Percentiles rank a stretch among this genome's conserved stretches.
Conservation (phyloP, 53 echinoderm and acorn worm species). For the Holothuria scabra region DNA sequence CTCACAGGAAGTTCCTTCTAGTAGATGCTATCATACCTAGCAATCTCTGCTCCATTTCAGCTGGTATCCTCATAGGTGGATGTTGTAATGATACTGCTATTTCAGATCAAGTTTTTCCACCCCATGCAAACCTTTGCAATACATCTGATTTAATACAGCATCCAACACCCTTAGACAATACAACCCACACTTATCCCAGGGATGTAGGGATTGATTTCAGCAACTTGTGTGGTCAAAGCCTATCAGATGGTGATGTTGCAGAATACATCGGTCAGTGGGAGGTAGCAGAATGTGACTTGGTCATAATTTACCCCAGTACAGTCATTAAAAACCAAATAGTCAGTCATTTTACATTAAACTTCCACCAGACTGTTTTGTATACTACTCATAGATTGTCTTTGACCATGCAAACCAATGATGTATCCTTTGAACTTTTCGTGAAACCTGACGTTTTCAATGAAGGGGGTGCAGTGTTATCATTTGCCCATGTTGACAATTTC, state of each 20-base stretch:
- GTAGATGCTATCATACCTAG: constrained; percentile 65
- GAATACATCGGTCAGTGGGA: constrained; percentile 69
- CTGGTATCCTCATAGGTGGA: constrained; percentile 79
- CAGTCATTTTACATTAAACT: constrained; percentile 62
- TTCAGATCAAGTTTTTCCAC: background rate
- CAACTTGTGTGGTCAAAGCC: background rate
- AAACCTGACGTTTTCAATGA: constrained; percentile 30
- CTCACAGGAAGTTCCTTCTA: constrained; percentile 69
- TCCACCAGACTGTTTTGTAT: constrained; percentile 64
- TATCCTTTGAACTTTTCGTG: constrained; percentile 74
- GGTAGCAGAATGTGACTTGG: constrained; percentile 65
- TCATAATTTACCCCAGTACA: constrained; percentile 69
- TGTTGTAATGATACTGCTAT: constrained; percentile 58
- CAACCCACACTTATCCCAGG: constrained; percentile 45
- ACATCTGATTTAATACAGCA: constrained; percentile 39
- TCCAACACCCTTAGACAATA: constrained; percentile 57
- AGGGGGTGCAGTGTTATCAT: constrained; percentile 79
- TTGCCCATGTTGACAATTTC: constrained; percentile 72
- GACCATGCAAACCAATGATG: constrained; percentile 49
- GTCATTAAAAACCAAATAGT: constrained; percentile 42
- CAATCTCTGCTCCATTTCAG: constrained; percentile 67
- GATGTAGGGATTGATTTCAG: constrained; percentile 18
- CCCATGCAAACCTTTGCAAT: constrained; percentile 23
- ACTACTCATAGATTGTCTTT: constrained; percentile 55
- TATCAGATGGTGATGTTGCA: constrained; percentile 46